Conservation (phyloP, 2,113 vertebrate genomes). For the Malurus alboscapulatus region DNA sequence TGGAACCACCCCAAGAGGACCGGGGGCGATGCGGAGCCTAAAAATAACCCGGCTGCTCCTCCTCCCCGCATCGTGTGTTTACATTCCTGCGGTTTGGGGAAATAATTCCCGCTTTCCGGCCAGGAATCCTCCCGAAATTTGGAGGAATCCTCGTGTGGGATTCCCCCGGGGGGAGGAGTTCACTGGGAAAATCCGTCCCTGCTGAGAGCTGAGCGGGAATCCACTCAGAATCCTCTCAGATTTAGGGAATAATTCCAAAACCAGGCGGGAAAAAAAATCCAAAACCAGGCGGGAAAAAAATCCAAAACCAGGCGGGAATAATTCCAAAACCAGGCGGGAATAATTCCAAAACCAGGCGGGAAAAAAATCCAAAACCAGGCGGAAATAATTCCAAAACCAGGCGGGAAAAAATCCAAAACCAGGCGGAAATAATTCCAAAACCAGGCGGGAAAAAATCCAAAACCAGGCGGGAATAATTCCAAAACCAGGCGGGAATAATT, state of each 20-base stretch:
- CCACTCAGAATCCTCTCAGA: no score
- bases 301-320: no score
- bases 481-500: no score
- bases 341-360: no score
- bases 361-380: no score
- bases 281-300: rapidly evolving
- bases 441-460: no score
- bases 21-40: not conserved
- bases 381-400: no score
- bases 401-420: no score
- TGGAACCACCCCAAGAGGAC: not conserved
- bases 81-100: slow-evolving; percentile 20
- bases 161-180: not conserved
- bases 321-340: no score
- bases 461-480: no score
- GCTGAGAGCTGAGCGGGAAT: not conserved
- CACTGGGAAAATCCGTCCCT: not conserved
- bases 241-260: not conserved
- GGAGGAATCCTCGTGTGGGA: not conserved
- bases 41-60: not conserved
- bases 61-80: not conserved
- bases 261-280: not conserved
- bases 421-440: no score
- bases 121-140: not conserved
- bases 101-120: not conserved